These are phyloP conservation scores for Natator depressus DNA, from an alignment of 2,113 vertebrate genomes.

Conservation along the genomic window DNA sequence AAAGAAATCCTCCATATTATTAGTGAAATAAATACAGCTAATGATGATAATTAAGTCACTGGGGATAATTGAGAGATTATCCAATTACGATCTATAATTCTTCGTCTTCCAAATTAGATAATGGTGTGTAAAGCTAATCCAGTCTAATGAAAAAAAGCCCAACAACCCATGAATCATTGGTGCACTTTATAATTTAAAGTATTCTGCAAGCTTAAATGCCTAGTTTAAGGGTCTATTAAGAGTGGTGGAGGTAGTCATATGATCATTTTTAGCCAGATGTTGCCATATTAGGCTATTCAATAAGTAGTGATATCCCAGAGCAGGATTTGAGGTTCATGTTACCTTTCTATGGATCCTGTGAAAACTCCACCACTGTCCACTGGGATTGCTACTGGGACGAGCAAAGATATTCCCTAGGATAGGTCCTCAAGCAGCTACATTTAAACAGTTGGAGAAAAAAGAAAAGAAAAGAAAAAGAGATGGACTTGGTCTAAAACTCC, in stretches of 20 bases:
- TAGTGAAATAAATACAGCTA: constrained; percentile 73
- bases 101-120: constrained; percentile 62
- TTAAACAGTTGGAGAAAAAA: neutral
- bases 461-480: neutral
- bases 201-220: constrained; percentile 30
- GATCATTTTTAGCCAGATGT: neutral
- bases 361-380: neutral
- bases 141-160: constrained; percentile 8
- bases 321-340: neutral
- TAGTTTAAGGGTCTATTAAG: neutral
- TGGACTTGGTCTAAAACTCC: neutral
- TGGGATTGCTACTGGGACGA: accelerated
- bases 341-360: neutral
- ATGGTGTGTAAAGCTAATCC: constrained; percentile 26
- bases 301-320: neutral
- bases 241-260: neutral
- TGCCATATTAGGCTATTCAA: neutral
- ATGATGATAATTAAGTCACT: constrained; percentile 74
- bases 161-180: constrained; percentile 12
- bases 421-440: neutral
- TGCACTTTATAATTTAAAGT: constrained; percentile 13
- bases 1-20: constrained; percentile 63
- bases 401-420: neutral
- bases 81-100: constrained; percentile 72
- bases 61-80: constrained; percentile 72